Percentiles rank a stretch among this genome's conserved stretches.
Evolutionary conservation across 2,888 invertebrate species (phyloP).

Genomic region (Pachliopta kotzebuea): DNA sequence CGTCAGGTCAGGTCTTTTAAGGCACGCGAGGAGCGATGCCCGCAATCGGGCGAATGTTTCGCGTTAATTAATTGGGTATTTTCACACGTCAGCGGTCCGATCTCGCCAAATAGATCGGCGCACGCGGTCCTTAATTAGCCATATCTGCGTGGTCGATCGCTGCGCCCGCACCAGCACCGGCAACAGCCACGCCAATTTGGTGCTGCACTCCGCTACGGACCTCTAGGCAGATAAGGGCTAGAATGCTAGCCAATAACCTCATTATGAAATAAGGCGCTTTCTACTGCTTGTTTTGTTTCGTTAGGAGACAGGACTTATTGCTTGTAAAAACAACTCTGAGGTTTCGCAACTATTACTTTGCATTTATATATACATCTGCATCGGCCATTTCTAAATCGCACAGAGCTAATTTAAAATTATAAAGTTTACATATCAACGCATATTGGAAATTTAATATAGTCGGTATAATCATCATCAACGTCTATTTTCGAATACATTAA

Average conservation of each 20-base stretch:
- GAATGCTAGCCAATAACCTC: conserved; percentile 77
- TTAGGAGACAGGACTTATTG: conserved; percentile 39
- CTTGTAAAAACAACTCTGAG: conserved; percentile 38
- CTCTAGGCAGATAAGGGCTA: conserved; percentile 67
- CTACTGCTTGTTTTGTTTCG: conserved; percentile 59
- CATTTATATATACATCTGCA: neutral
- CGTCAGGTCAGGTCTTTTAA: conserved; percentile 48
- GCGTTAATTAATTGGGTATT: conserved; percentile 80
- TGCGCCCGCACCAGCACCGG: conserved; percentile 67
- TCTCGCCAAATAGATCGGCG: conserved; percentile 79
- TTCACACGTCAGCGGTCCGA: conserved; percentile 79
- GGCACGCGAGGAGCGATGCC: conserved; percentile 70
- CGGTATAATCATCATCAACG: neutral
- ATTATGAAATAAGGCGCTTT: conserved; percentile 73
- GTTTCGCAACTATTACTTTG: neutral
- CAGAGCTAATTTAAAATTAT: no score
- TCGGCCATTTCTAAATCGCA: neutral
- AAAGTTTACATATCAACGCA: neutral
- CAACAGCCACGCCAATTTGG: conserved; percentile 78
- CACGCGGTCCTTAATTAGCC: conserved; percentile 76
- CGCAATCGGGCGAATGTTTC: conserved; percentile 59
- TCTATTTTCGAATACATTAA: conserved; percentile 8
- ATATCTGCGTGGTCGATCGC: conserved; percentile 69
- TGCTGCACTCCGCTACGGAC: conserved; percentile 65
- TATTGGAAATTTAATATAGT: neutral